Evolutionary conservation across 2,888 invertebrate genomes (phyloP), one percentile per base, ranked within the genome.

Genomic region (Parnassius mnemosyne): DNA sequence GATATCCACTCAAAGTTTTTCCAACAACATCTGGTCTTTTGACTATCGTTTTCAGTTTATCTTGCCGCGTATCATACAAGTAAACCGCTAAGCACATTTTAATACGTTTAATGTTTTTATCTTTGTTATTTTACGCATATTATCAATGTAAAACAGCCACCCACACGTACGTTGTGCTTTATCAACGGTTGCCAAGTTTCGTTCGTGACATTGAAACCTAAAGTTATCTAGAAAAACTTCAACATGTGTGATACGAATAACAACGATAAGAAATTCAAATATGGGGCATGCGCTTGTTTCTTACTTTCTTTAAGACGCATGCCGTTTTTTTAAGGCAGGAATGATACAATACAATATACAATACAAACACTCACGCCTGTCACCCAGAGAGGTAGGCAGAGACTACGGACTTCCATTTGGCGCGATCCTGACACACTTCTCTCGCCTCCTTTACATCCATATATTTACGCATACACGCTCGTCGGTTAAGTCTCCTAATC

Each of bases 181-280:
- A 44, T 44, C 44, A 12, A n/a, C 12, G 9, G 47, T 47, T 49
- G n/a, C 10, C 16, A 50, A 20, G 20, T 50, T 50, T 50, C 50
- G 16, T 50, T 50, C 50, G 50, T 50, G 50, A 50, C 50, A 50
- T 50, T 50, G 50, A 20, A 16, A 16, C 13, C 25, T 10, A 50
- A 20, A 10, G 10, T 50, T 50, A 50, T 50, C 50, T 50, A 50
- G 9, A 13, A 50, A 9, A 50, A 50, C 20, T 50, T 13, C 12
- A 16, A 9, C 9, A 9, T 20, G 3, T 50, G 9, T 50, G 50
- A 16, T 13, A 20, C 20, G 50, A 50, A 50, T 50, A 16, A 50
- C 20, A 20, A 13, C 1, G 50, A 50, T 50, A 50, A 50, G 50
- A 13, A 20, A 50, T 10, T 50, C 16, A 11, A 20, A 20, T 20